A percentile compares a stretch with the other conserved stretches of the same genome.
Evolutionary conservation across 1,140 invertebrate genomes (phyloP).

Genomic region (Eumaeus atala): DNA sequence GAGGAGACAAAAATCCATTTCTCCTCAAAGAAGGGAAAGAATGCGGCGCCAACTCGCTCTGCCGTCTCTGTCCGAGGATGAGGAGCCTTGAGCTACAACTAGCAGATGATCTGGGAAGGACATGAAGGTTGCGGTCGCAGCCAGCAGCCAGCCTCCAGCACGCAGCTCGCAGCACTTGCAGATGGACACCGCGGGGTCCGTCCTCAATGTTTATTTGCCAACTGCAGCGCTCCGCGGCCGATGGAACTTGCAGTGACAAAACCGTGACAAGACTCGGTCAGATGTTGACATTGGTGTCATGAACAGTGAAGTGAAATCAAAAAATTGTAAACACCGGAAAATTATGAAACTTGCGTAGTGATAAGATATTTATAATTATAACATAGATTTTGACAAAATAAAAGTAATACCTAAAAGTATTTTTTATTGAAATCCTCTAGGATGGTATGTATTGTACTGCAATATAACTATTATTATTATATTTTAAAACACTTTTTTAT

Average conservation of each 20-base stretch:
- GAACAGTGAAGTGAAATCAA: constrained; percentile 29
- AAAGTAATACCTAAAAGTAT: constrained; percentile 3
- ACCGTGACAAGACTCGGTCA: neutral
- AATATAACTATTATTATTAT: too few species aligned
- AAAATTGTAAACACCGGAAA: constrained; percentile 19
- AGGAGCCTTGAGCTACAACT: constrained; percentile 54
- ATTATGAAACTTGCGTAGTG: constrained; percentile 4
- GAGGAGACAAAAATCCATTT: constrained; percentile 56
- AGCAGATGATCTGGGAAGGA: constrained; percentile 38
- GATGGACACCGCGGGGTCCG: neutral
- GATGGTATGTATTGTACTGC: constrained; percentile 5
- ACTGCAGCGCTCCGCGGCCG: constrained; percentile 20
- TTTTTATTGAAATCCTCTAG: constrained; percentile 1
- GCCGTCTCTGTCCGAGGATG: constrained; percentile 62
- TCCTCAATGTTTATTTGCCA: neutral
- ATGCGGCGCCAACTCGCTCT: constrained; percentile 51
- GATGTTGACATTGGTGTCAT: constrained; percentile 11
- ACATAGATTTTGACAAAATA: constrained; percentile 6
- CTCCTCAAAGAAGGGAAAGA: constrained; percentile 49
- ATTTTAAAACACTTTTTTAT: too few species aligned
- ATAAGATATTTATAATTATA: constrained; percentile 7
- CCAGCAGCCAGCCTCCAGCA: too few species aligned
- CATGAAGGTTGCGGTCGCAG: constrained; percentile 31
- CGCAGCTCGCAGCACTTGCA: neutral
- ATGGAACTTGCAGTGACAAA: constrained; percentile 14